Evolutionary conservation across 1,140 invertebrate genomes (phyloP).

Genomic region (Onthophagus taurus): DNA sequence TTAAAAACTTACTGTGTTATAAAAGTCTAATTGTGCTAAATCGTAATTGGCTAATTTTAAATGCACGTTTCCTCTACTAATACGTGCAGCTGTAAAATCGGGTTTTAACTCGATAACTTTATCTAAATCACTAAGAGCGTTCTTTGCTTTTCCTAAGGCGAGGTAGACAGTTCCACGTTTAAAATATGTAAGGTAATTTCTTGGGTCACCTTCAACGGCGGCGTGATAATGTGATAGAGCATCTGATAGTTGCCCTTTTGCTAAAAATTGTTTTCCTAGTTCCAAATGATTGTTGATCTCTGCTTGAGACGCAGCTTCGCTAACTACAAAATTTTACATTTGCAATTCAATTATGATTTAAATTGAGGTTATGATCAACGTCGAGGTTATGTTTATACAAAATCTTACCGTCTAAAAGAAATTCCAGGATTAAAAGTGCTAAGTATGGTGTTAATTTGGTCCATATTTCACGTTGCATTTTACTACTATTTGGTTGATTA

Average conservation of each 20-base stretch:
- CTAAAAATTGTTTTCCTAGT: constrained; percentile 82
- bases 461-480: constrained; percentile 18
- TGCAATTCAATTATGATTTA: constrained; percentile 5
- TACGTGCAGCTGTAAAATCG: constrained; percentile 83
- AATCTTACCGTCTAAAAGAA: constrained; percentile 29
- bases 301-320: constrained; percentile 51
- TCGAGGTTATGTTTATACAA: constrained; percentile 15
- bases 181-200: constrained; percentile 92
- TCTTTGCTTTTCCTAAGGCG: constrained; percentile 90
- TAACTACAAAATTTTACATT: constrained; percentile 42
- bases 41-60: constrained; percentile 82
- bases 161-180: constrained; percentile 94
- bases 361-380: constrained; percentile 7
- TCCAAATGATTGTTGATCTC: constrained; percentile 91
- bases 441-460: constrained; percentile 27
- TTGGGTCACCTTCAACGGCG: constrained; percentile 92
- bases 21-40: constrained; percentile 73
- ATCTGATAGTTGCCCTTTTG: constrained; percentile 88
- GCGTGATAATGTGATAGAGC: constrained; percentile 96
- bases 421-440: constrained; percentile 27
- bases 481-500: constrained; percentile 16
- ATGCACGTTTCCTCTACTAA: constrained; percentile 80
- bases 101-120: constrained; percentile 87
- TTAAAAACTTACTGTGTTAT: constrained; percentile 64
- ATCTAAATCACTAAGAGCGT: constrained; percentile 89